A percentile compares a stretch with the other conserved stretches of the same genome.
phyloP scores from a whole-genome alignment of 1,140 invertebrate genomes.

The Papilio aristodemus region DNA sequence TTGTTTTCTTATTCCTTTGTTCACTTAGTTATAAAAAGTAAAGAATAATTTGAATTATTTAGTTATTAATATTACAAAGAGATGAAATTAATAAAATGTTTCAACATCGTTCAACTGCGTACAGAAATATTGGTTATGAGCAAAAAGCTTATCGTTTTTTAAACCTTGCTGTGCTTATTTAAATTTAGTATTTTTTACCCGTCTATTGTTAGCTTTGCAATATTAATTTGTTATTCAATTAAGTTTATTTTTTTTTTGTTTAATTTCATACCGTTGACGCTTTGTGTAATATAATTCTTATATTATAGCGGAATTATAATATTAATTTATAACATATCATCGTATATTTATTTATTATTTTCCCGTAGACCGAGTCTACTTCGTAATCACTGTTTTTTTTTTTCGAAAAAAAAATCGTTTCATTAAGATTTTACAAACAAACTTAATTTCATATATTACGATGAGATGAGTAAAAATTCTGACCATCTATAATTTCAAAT shows the following conservation, averaged over 20 bases:
- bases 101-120: background rate
- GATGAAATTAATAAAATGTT: background rate
- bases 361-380: no score
- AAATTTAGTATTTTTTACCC: slow-evolving; percentile 12
- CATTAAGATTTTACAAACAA: no score
- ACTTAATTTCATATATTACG: no score
- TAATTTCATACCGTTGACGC: background rate
- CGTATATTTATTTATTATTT: no score
- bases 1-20: no score
- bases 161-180: background rate
- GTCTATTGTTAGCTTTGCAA: background rate
- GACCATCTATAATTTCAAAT: background rate
- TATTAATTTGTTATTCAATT: background rate
- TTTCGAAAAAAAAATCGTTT: no score
- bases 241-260: background rate
- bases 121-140: background rate
- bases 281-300: slow-evolving; percentile 14
- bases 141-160: slow-evolving; percentile 5
- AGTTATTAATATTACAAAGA: background rate
- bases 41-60: background rate
- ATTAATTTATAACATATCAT: background rate
- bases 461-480: no score
- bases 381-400: no score
- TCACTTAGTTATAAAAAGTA: no score
- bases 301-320: no score